Conservation (phyloP, 2,113 vertebrate genomes). For the Todiramphus chloris region DNA sequence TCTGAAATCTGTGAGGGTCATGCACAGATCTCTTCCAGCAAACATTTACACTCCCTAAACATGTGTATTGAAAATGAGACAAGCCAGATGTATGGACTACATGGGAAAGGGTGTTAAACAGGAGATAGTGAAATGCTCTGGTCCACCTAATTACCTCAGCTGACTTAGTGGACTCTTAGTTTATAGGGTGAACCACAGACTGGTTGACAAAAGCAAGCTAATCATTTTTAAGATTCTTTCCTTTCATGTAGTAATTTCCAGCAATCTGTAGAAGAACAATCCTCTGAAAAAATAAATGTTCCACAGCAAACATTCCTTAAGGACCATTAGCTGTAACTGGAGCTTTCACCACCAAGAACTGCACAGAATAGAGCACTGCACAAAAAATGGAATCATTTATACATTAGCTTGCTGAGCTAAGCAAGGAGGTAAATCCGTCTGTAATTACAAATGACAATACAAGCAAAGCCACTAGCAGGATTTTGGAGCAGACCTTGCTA, state of each 20-base stretch:
- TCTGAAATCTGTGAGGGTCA: not conserved
- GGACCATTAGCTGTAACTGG: accelerated
- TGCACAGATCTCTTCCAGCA: not conserved
- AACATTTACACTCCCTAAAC: not conserved
- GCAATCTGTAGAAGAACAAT: not conserved
- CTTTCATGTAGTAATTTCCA: not conserved
- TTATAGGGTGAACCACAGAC: not conserved
- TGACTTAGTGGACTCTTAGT: not conserved
- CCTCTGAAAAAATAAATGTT: not conserved
- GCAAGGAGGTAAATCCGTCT: not conserved
- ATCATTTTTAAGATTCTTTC: not conserved
- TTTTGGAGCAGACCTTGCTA: not conserved
- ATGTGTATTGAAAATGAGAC: not conserved
- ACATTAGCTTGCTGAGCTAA: not conserved
- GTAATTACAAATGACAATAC: not conserved
- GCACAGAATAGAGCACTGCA: too few relatives aligned
- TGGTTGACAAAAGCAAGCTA: not conserved
- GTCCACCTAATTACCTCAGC: not conserved
- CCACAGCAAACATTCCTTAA: not conserved
- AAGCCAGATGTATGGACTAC: not conserved
- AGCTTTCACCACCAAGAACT: not conserved
- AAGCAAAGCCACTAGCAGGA: not conserved
- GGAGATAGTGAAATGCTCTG: not conserved
- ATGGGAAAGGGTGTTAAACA: not conserved
- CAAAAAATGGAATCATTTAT: not conserved